Base-by-base conservation (phyloP, 2,888 invertebrate species). In the Cephus pygmeus region DNA sequence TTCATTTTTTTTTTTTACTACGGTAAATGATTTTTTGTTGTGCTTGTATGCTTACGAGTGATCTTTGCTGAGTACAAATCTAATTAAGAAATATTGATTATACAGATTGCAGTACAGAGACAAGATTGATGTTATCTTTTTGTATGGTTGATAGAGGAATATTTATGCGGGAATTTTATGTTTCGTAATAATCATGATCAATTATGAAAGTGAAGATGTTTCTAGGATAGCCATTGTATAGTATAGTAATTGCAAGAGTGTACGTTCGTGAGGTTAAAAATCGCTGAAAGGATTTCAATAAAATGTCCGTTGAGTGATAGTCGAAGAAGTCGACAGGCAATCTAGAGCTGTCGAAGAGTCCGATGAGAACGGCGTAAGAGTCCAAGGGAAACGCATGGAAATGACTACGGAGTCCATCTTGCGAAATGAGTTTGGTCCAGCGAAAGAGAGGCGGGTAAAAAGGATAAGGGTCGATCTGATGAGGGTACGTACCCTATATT, bases 401-500 rank as follows among this genome's bases (percentile, higher is more conserved):
- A 84, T 77, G 80, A 82, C 79, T 76, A 56, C 73, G 78, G 87
- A 85, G 86, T 88, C 90, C 90, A 91, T 91, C 89, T 90, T 91
- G 90, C 86, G 86, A 86, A 88, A 90, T 87, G 88, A 89, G 82
- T 85, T 84, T 79, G 85, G 88, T 87, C 86, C 86, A 85, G 86
- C 81, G 77, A 83, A 82, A 83, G 79, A 83, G 83, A 83, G 83
- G 83, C 82, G 84, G 82, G 80, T 82, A 80, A 84, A 81, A 82
- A 82, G 78, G 81, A 80, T 81, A 82, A 83, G 83, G 84, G 83
- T 84, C 82, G 83, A 79, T 82, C 82, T 84, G 89, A 89, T 90
- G 89, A 89, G 89, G 89, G 90, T 90, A 88, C 86, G 85, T 88
- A 88, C 87, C 88, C 87, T 90, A 89, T 90, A 91, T 91, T 90